Evolutionary conservation across 92 coral and sea anemone genomes (phyloP), one percentile per base, ranked within the genome.

Genomic region (Bergia sp.): DNA sequence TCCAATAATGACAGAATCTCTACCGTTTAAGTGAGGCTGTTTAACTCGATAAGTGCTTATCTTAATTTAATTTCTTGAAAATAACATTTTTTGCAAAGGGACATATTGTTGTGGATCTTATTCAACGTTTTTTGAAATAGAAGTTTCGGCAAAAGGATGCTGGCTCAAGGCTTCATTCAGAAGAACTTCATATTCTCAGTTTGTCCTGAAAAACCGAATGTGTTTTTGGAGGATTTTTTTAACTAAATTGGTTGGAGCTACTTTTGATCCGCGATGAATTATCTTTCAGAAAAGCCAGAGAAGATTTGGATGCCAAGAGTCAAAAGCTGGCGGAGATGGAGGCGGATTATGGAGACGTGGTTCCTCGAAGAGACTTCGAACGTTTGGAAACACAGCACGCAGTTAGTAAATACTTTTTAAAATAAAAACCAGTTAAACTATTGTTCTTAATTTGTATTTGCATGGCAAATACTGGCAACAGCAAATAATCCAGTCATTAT

Each of bases 261-360:
- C 65, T 13, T 65, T 20, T 67, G 37, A 65, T 43, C 6, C 37
- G 7, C 50, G 9, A 73, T 6, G 75, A 5, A 12, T 77, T 86
- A 85, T 76, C 15, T 76, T 38, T n/a, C 74, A 97, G 99, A 91
- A 97, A 97, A 91, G 99, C 99, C 9, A 88, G 99, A 75, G 99
- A 97, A 78, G 99, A 97, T 53, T 93, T 97, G 18, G 99, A 96
- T 29, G 90, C 89, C 72, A 97, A 97, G 85, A 96, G 93, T 85
- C 91, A 86, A 76, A 97, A 97, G 76, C 94, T 97, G 43, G 95
- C 99, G 1, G 96, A 93, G 73, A 97, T 97, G 98, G 97, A 97
- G 82, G 98, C 99, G 1, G 99, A 97, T 88, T 97, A 95, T 79
- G 99, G 99, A 0, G 99, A 97, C 61, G 99, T 97, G 8, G 99